Base-by-base conservation (phyloP, 2,113 vertebrate genomes). In the Sinocyclocheilus anshuiensis region DNA sequence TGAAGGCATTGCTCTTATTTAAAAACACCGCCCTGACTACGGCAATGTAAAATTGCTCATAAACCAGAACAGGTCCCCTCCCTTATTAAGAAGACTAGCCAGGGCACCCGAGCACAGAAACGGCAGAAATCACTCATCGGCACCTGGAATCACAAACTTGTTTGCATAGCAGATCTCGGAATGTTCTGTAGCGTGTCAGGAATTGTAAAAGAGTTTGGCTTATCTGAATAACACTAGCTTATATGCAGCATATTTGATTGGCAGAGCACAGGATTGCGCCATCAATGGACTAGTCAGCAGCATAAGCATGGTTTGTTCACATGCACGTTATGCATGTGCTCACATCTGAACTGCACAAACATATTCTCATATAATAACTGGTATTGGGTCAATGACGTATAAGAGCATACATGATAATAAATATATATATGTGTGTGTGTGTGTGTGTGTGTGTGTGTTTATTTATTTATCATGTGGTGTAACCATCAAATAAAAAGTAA, bases 71-170 rank as follows among this genome's bases (percentile, higher is more conserved):
- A 20, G 61, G 67, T 67, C 42, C 22, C 42, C 39, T 81, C 61
- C n/a, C 59, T 67, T 67, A 48, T 81, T 79, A 63, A 63, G 24
- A 33, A 29, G 26, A 48, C 36, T 55, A 33, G 33, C 74, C 20
- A 53, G 50, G 26, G 18, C 13, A 53, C 53, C n/a, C 33, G 22
- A 59, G 84, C 53, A 77, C 50, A 53, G 84, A 84, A 26, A 80
- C 81, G 5, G 10, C 63, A 83, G 57, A 74, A 82, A 87, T 16
- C 82, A 63, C 63, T 85, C 83, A 72, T 24, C 45, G 55, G 61
- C 86, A 82, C 75, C 48, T 86, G 61, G 76, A 72, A 77, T 76
- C 77, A 81, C 75, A 80, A 81, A 74, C 76, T 24, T 89, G 86
- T 87, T 87, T 85, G 74, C 86, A 74, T 42, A 55, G 75, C 74